Base-by-base conservation (phyloP, 2,113 vertebrate genomes). In the Coturnix japonica region DNA sequence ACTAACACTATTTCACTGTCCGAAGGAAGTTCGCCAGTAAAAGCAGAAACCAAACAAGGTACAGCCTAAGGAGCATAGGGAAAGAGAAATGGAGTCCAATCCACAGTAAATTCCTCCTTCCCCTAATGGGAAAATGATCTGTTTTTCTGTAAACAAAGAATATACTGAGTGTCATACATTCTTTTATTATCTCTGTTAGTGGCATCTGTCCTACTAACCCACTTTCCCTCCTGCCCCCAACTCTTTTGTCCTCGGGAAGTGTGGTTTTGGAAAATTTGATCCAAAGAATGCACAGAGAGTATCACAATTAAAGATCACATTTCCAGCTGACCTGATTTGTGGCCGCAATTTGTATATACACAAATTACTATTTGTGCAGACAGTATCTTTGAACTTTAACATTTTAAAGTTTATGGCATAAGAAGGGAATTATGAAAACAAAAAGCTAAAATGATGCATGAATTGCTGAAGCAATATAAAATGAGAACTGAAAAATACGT, bases 121-220 rank as follows among this genome's bases (percentile, higher is more conserved):
- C 54, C 31, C 43, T 7, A 33, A 95, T 43, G 43, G 54, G 75
- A 95, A 89, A 89, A 82, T 35, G 0, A 89, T 91, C 72, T 85
- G 4, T 80, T 85, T 80, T 89, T 33, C 78, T 73, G 11, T 57
- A 94, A 92, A 75, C 59, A 72, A 18, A 69, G 41, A 41, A 59
- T 70, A 49, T 49, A 37, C 49, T 28, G 65, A 83, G 26, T 79
- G 74, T 73, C 57, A 82, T 44, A 33, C 75, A 67, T 51, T 77
- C 79, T 87, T 41, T 72, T 74, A 90, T 92, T 93, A 65, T 79
- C 61, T 81, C 74, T 85, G 23, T 59, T 49, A 74, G 67, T 60
- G 79, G 87, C 72, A 96, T 94, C 91, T 95, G 90, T 57, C 91
- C 93, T 94, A 93, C 85, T 96, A 91, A 85, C 94, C 90, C 94